Evolutionary conservation across 1,140 invertebrate species (phyloP).

Genomic region (Anastatus disparis): DNA sequence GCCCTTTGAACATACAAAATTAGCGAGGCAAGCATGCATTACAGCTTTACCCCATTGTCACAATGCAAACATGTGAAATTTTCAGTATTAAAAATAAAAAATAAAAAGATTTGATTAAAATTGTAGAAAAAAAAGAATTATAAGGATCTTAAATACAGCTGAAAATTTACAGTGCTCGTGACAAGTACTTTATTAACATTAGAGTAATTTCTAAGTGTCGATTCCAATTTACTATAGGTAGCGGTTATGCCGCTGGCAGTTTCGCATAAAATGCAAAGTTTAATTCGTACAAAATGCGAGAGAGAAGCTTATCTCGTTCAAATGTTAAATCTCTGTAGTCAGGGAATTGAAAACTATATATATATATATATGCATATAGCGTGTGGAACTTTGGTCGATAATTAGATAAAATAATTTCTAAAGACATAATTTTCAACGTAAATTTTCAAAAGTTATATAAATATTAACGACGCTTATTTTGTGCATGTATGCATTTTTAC

Average conservation of each 20-base stretch:
- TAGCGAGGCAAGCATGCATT: background rate
- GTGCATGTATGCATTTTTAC: no score
- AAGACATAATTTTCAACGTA: no score
- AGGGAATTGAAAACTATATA: no score
- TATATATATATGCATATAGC: background rate
- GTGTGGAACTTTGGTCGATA: conserved; percentile 27
- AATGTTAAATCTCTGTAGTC: conserved; percentile 1
- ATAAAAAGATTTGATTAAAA: no score
- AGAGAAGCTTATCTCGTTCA: conserved; percentile 1
- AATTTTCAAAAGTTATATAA: no score
- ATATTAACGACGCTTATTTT: no score
- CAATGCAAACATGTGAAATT: background rate
- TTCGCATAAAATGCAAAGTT: conserved; percentile 25
- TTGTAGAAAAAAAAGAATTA: no score
- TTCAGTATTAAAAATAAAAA: no score
- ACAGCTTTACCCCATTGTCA: background rate
- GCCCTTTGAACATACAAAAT: background rate
- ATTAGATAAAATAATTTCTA: conserved; percentile 8
- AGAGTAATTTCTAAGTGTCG: background rate
- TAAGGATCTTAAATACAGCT: no score
- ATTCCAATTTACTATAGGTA: conserved; percentile 38
- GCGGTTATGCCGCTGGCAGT: background rate
- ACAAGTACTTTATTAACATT: conserved; percentile 30
- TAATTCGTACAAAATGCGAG: conserved; percentile 4
- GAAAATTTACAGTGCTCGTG: no score